A percentile compares a stretch with the other conserved stretches of the same genome.
These are phyloP conservation scores for Himantopus leucocephalus DNA, from an alignment of 2,113 vertebrate genomes.

Conservation along the genomic window DNA sequence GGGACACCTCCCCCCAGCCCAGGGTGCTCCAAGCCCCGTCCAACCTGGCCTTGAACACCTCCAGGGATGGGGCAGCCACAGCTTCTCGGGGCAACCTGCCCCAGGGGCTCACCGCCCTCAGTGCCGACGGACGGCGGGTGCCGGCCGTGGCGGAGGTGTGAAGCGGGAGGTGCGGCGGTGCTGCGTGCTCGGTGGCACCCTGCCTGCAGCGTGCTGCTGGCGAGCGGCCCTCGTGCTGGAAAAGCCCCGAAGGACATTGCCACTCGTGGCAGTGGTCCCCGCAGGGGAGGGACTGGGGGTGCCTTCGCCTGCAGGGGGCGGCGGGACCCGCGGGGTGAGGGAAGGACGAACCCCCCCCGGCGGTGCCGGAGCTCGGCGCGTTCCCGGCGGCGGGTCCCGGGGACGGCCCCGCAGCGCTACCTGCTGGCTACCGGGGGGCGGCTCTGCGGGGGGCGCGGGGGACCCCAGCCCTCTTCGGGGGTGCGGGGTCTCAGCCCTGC, in stretches of 20 bases:
- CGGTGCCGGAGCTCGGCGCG: background rate
- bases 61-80: too few relatives aligned
- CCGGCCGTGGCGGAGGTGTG: background rate
- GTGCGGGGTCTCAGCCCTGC: background rate
- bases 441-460: background rate
- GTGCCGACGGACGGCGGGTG: background rate
- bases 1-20: too few relatives aligned
- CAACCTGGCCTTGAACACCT: too few relatives aligned
- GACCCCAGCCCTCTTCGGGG: fast-evolving
- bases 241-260: fast-evolving
- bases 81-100: too few relatives aligned
- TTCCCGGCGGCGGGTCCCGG: background rate
- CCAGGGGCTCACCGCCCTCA: too few relatives aligned
- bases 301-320: background rate
- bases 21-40: too few relatives aligned
- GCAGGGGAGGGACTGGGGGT: background rate
- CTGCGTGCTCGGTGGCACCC: background rate
- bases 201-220: background rate
- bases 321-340: background rate
- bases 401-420: background rate
- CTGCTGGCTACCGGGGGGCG: background rate
- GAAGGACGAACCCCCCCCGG: background rate
- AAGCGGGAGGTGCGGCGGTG: background rate
- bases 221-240: background rate
- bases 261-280: background rate